A percentile compares a stretch with the other conserved stretches of the same genome.
These are phyloP conservation scores for Hirtodrosophila alboralis DNA, from an alignment of 2,888 invertebrate genomes.

Conservation along the genomic window DNA sequence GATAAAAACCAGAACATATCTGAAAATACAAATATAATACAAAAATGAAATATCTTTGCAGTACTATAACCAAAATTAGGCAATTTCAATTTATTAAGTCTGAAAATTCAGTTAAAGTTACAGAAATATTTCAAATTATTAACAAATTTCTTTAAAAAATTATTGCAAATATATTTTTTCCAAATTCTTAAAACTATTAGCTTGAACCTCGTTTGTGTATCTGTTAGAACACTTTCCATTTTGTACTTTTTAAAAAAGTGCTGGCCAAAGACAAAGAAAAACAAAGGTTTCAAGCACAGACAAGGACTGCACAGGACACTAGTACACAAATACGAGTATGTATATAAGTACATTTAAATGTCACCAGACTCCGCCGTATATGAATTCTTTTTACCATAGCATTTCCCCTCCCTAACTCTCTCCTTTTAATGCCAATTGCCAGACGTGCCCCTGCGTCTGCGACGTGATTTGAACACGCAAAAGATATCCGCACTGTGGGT, in stretches of 20 bases:
- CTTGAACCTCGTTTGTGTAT: slow-evolving; percentile 1
- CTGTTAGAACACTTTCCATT: slow-evolving; percentile 51
- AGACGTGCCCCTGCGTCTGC: slow-evolving; percentile 67
- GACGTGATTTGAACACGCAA: slow-evolving; percentile 74
- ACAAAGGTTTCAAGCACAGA: slow-evolving; percentile 21
- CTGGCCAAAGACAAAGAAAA: slow-evolving; percentile 40
- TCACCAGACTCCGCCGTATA: slow-evolving; percentile 42
- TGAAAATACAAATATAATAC: no score
- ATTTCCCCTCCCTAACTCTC: slow-evolving; percentile 2
- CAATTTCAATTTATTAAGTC: no score
- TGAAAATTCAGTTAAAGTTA: no score
- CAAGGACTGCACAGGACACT: slow-evolving; percentile 21
- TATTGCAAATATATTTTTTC: no score
- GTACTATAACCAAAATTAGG: no score
- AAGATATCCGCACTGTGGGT: slow-evolving; percentile 56
- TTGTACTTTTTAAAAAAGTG: slow-evolving; percentile 19
- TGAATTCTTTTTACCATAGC: slow-evolving; percentile 2
- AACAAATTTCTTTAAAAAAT: no score
- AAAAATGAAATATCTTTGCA: no score
- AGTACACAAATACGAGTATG: slow-evolving; percentile 8
- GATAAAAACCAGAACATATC: no score
- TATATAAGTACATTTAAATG: slow-evolving; percentile 33
- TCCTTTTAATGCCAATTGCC: slow-evolving; percentile 1
- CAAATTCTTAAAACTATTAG: not conserved
- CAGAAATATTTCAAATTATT: no score